phyloP scores from a whole-genome alignment of 2,113 vertebrate species.

The Caloenas nicobarica region DNA sequence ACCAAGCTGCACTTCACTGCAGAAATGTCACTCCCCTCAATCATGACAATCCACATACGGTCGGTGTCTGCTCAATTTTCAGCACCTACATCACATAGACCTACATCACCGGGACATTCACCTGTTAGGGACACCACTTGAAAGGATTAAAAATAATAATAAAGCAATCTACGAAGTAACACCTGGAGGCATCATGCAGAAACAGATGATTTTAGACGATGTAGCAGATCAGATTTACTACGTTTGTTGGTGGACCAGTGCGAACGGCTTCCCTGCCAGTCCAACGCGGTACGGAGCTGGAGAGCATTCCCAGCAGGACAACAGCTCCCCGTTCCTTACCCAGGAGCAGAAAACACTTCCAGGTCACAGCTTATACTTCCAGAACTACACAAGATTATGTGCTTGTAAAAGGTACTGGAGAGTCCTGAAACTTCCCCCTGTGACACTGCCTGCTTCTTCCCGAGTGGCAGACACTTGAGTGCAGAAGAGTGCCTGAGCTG shows the following conservation, averaged over 20 bases:
- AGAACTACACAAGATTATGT: background rate
- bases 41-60: background rate
- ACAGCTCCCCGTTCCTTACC: background rate
- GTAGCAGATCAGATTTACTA: background rate
- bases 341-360: conserved; percentile 1
- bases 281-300: background rate
- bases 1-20: background rate
- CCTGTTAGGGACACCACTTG: conserved; percentile 7
- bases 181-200: conserved; percentile 61
- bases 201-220: background rate
- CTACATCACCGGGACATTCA: conserved; percentile 28
- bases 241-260: background rate
- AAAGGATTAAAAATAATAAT: conserved; percentile 42
- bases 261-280: background rate
- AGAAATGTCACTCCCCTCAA: background rate
- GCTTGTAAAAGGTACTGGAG: conserved; percentile 49
- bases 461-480: background rate
- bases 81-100: background rate
- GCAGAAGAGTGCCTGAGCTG: background rate
- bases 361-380: conserved; percentile 22
- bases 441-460: background rate
- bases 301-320: background rate
- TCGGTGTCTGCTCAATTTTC: background rate
- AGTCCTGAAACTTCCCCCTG: conserved; percentile 36
- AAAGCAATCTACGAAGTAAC: conserved; percentile 52